Conservation (phyloP, 2,888 invertebrate species). For the Suillia variegata region DNA sequence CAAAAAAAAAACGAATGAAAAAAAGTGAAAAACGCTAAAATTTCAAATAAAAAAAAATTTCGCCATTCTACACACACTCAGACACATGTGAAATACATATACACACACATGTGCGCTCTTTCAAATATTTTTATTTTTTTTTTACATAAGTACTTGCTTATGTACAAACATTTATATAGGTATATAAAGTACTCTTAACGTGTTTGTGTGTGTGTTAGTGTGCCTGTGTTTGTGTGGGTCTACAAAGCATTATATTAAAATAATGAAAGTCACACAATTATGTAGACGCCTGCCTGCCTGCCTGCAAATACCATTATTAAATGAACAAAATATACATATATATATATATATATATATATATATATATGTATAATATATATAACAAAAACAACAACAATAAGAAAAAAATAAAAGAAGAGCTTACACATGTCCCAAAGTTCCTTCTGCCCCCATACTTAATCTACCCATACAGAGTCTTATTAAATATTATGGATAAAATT, state of each 20-base stretch:
- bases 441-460: neutral
- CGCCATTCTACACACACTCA: neutral
- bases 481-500: conserved; percentile 16
- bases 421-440: conserved; percentile 8
- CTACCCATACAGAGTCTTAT: conserved; percentile 9
- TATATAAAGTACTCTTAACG: conserved; percentile 4
- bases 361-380: no score
- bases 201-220: conserved; percentile 18
- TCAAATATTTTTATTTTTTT: neutral
- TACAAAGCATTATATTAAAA: conserved; percentile 31
- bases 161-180: conserved; percentile 11
- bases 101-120: conserved; percentile 11
- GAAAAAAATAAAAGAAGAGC: neutral
- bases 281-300: conserved; percentile 29
- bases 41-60: neutral
- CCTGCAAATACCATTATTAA: conserved; percentile 24
- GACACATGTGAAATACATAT: conserved; percentile 1
- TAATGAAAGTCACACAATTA: conserved; percentile 39
- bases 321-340: conserved; percentile 9
- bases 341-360: no score
- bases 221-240: conserved; percentile 11
- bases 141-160: neutral
- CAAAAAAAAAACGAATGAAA: conserved; percentile 26
- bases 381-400: no score
- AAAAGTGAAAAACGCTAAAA: conserved; percentile 17